Percentiles rank a stretch among this genome's conserved stretches.
phyloP scores from a whole-genome alignment of 2,797 vertebrate genomes.

The Danio jaintianensis region DNA sequence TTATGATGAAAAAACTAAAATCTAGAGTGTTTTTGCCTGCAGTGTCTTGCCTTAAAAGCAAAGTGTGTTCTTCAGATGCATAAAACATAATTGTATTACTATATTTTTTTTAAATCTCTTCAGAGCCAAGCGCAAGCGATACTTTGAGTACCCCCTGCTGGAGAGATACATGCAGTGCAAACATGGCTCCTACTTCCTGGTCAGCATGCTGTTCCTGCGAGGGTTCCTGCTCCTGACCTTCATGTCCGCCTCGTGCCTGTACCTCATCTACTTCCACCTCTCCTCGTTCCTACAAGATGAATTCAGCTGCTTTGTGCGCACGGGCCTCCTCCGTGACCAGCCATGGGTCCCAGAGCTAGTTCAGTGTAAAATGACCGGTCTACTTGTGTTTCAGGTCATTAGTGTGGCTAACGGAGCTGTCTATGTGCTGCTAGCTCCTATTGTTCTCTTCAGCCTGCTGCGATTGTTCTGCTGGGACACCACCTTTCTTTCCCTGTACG shows the following conservation, averaged over 20 bases:
- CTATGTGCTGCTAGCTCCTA: constrained; percentile 85
- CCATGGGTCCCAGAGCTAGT: constrained; percentile 81
- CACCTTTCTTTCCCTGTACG: constrained; percentile 89
- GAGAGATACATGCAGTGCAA: constrained; percentile 94
- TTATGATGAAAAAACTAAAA: too few species aligned
- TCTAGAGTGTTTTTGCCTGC: neutral
- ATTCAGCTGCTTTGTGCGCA: constrained; percentile 92
- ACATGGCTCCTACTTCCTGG: constrained; percentile 88
- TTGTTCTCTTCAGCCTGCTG: constrained; percentile 88
- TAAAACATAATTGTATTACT: neutral
- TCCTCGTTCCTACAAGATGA: constrained; percentile 91
- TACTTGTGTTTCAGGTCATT: constrained; percentile 91
- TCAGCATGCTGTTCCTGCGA: constrained; percentile 88
- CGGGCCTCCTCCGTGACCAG: constrained; percentile 83
- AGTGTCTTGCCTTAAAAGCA: too few species aligned
- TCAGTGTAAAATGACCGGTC: constrained; percentile 90
- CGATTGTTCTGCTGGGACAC: constrained; percentile 95
- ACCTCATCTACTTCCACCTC: constrained; percentile 92
- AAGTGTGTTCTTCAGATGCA: neutral
- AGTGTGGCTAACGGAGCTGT: constrained; percentile 84
- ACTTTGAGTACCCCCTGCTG: constrained; percentile 95
- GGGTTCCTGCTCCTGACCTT: constrained; percentile 90
- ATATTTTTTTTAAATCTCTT: constrained; percentile 18
- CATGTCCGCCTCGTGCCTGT: constrained; percentile 88
- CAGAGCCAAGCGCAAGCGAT: constrained; percentile 89